Base-by-base conservation (phyloP, 2,888 invertebrate species). In the Timema cristinae region DNA sequence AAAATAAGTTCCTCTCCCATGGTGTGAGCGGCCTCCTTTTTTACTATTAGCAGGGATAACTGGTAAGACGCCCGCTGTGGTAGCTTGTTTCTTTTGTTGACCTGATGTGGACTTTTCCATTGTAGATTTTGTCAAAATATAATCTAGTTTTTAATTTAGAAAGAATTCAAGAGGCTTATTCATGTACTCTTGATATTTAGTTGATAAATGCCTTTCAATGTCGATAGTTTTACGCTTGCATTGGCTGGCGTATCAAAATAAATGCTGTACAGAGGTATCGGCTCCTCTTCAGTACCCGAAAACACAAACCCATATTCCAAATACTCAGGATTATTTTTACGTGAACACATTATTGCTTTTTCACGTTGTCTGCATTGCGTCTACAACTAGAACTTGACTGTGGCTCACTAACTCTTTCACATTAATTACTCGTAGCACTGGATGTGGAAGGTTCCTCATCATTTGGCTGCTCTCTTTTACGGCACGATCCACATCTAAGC, bases 151-250 rank as follows among this genome's bases (percentile, higher is more conserved):
- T 32, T 32, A 2, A 32, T 32, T 32, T 32, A 2, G 32, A 32
- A 32, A 32, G 32, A 32, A 32, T 32, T 32, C 32, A 32, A 32
- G 32, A 32, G 32, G 32, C 32, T 32, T 2, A 2, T 2, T 32
- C 32, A 32, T 15, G 15, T 61, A 61, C 15, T 61, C 61, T 61
- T 4, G 10, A 61, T 61, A 6, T 13, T 61, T 61, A 4, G 61
- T 61, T 10, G 61, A 10, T 15, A 61, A 61, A 61, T 61, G 61
- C 15, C 61, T 61, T 61, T 61, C 61, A 10, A 61, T 61, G 5
- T 6, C 5, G 61, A 61, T 13, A 6, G 61, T 61, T 61, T 61
- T 6, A 61, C 5, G 15, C 15, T 61, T 61, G 10, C 15, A 15
- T 61, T 61, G 15, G 61, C 61, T 61, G 5, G 15, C 15, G 32